These are phyloP conservation scores for Argyresthia albistria DNA, from an alignment of 2,888 invertebrate species.

Conservation along the genomic window DNA sequence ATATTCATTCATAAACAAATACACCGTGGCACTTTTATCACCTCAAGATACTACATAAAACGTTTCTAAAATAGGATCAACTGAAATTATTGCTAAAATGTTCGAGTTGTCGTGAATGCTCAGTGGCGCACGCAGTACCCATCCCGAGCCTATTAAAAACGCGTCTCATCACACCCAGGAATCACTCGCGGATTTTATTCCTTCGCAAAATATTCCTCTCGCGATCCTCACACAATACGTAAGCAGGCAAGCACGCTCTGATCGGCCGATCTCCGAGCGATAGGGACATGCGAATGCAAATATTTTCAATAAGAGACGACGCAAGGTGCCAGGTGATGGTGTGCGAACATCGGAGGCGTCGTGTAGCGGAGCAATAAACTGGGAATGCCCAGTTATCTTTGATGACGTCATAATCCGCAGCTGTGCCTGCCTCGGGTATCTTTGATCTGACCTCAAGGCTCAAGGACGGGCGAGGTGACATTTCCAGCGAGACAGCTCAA, in stretches of 20 bases:
- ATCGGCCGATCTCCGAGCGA: slow-evolving; percentile 3
- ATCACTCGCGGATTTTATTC: background rate
- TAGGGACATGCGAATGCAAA: slow-evolving; percentile 45
- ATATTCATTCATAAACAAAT: no score
- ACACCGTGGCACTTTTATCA: no score
- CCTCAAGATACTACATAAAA: no score
- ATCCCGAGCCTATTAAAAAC: no score
- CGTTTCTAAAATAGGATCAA: no score
- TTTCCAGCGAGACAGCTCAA: background rate
- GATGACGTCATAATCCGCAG: slow-evolving; percentile 13
- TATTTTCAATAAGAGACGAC: slow-evolving; percentile 51
- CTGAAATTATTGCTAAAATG: no score
- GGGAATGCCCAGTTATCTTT: slow-evolving; percentile 12
- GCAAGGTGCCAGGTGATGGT: slow-evolving; percentile 7
- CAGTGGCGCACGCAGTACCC: no score
- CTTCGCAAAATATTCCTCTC: background rate
- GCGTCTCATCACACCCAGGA: no score
- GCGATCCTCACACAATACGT: background rate
- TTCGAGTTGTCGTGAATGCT: no score
- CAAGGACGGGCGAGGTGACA: background rate
- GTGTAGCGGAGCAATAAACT: slow-evolving; percentile 7
- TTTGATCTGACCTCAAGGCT: slow-evolving; percentile 4
- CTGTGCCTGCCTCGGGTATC: slow-evolving; percentile 4
- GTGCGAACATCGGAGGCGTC: background rate
- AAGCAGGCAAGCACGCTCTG: slow-evolving; percentile 1